A percentile compares a stretch with the other conserved stretches of the same genome.
phyloP scores from a whole-genome alignment of 1,140 invertebrate genomes.

The Polypedilum pembai region DNA sequence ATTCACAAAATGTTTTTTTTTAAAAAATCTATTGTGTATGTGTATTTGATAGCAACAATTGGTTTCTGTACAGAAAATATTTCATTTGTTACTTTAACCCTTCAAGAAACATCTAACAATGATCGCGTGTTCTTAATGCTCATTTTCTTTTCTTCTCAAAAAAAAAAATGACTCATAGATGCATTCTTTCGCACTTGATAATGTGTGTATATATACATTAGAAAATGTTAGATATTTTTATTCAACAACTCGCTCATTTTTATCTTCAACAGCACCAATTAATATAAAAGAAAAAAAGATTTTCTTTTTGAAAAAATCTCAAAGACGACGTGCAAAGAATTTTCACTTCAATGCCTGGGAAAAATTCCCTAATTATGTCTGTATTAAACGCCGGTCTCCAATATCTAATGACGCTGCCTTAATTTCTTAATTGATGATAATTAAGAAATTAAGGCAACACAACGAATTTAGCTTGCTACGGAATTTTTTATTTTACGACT shows the following conservation, averaged over 20 bases:
- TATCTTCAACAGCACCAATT: not conserved
- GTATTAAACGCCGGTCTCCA: too few species aligned
- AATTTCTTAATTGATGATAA: too few species aligned
- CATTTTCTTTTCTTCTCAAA: not conserved
- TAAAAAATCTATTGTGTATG: not conserved
- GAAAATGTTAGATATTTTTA: not conserved
- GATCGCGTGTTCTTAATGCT: not conserved
- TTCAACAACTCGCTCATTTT: not conserved
- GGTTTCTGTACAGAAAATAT: not conserved
- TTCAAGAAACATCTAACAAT: not conserved
- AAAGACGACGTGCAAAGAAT: not conserved
- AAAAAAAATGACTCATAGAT: not conserved
- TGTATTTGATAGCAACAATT: conserved; percentile 18
- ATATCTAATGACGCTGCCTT: too few species aligned
- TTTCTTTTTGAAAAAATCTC: not conserved
- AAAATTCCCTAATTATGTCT: too few species aligned
- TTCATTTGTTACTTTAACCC: not conserved
- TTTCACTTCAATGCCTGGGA: not conserved
- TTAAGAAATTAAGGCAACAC: too few species aligned
- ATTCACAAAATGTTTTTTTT: not conserved
- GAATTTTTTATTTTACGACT: too few species aligned
- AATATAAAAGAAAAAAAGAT: not conserved
- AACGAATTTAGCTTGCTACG: too few species aligned
- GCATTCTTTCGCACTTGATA: not conserved
- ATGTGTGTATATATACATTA: not conserved